These are phyloP conservation scores for Taurulus bubalis DNA, from an alignment of 2,113 vertebrate genomes.

Conservation along the genomic window DNA sequence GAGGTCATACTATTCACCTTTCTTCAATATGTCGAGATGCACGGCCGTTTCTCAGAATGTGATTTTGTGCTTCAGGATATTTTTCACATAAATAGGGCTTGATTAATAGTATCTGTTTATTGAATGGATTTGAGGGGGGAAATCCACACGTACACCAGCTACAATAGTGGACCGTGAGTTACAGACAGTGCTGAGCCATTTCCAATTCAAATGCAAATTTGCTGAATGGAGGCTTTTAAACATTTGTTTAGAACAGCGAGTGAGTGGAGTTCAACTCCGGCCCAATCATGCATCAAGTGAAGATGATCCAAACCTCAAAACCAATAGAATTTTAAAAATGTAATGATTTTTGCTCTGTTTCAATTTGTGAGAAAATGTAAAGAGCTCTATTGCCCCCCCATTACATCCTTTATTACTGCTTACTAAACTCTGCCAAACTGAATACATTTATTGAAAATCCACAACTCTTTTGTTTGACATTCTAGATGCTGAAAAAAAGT, in stretches of 20 bases:
- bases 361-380: constrained; percentile 29
- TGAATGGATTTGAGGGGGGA: constrained; percentile 18
- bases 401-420: constrained; percentile 13
- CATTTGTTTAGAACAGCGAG: constrained; percentile 46
- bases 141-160: constrained; percentile 21
- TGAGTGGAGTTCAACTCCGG: constrained; percentile 59
- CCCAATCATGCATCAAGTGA: constrained; percentile 50
- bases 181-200: constrained; percentile 49
- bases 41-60: constrained; percentile 13
- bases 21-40: constrained; percentile 21
- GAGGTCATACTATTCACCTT: constrained; percentile 12
- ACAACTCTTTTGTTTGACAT: constrained; percentile 26
- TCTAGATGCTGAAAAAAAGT: constrained; percentile 30
- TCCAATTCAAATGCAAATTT: constrained; percentile 70
- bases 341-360: constrained; percentile 23
- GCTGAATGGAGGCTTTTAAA: constrained; percentile 60
- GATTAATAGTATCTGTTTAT: constrained; percentile 52
- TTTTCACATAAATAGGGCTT: constrained; percentile 25
- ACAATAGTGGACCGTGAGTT: constrained; percentile 44
- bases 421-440: constrained; percentile 6
- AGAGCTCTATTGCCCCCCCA: constrained; percentile 9
- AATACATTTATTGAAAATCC: constrained; percentile 41
- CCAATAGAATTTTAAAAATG: constrained; percentile 36
- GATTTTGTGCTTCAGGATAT: constrained; percentile 25
- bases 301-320: constrained; percentile 58